Evolutionary conservation across 1,140 invertebrate genomes (phyloP).

Genomic region (Zaprionus gabonicus): DNA sequence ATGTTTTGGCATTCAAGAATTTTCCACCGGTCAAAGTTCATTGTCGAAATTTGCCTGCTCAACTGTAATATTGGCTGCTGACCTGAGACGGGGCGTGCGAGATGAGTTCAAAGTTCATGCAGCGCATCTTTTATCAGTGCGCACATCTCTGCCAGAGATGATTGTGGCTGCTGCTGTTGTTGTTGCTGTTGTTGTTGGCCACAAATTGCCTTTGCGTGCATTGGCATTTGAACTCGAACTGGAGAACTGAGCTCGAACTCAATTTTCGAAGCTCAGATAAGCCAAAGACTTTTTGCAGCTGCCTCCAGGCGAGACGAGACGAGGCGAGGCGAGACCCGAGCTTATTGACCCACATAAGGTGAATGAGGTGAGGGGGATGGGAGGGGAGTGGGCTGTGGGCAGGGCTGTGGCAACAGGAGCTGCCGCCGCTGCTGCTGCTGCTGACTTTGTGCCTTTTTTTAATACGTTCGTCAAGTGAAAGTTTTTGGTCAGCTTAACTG

Average conservation of each 20-base stretch:
- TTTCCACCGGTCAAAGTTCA: slow-evolving; percentile 32
- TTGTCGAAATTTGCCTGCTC: slow-evolving; percentile 30
- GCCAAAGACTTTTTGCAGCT: slow-evolving; percentile 22
- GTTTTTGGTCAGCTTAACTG: slow-evolving; percentile 49
- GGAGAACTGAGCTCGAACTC: slow-evolving; percentile 11
- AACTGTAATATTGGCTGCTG: slow-evolving; percentile 64
- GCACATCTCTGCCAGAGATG: slow-evolving; percentile 53
- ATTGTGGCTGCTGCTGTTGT: slow-evolving; percentile 13
- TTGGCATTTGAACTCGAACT: slow-evolving; percentile 69
- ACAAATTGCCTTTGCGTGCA: slow-evolving; percentile 63
- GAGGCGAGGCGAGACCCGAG: slow-evolving; percentile 1
- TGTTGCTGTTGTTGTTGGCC: slow-evolving; percentile 27
- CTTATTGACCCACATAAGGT: slow-evolving; percentile 47
- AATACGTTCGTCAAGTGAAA: slow-evolving; percentile 57
- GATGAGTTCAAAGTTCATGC: slow-evolving; percentile 71
- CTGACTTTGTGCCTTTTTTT: slow-evolving; percentile 11
- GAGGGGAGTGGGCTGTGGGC: too few species aligned
- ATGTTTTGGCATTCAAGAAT: neutral
- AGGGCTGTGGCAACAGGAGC: slow-evolving; percentile 3
- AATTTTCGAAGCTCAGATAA: slow-evolving; percentile 38
- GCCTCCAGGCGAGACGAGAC: neutral
- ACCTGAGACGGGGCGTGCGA: slow-evolving; percentile 14
- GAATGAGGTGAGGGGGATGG: neutral
- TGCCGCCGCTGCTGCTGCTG: too few species aligned
- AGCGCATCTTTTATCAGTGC: slow-evolving; percentile 60